Base-by-base conservation (phyloP, 2,113 vertebrate genomes). In the Rutilus rutilus region DNA sequence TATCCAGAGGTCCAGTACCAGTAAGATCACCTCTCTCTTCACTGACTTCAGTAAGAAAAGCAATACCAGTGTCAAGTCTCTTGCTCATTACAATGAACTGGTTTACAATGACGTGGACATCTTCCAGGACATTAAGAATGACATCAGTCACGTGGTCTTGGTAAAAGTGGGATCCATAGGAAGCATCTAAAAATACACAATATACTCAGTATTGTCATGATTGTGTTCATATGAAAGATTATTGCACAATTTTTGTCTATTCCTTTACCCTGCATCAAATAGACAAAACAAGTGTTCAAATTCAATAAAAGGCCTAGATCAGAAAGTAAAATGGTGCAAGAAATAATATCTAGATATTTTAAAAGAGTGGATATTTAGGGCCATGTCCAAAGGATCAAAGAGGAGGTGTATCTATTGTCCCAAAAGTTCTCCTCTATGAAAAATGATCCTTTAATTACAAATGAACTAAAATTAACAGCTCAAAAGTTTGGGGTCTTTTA, bases 91-190 rank as follows among this genome's bases (percentile, higher is more conserved):
- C 69, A 67, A 19, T 6, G 10, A 89, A 45, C 10, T 42, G 82
- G n/a, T 82, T 79, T 27, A 83, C 75, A 5, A 87, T 85, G 50
- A 67, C 54, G 3, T 89, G 86, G 67, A 89, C 50, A 57, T 89
- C 88, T 79, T 82, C 75, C 83, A 84, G 60, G 71, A 86, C 57
- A 60, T 74, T 86, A 78, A 59, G 27, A 27, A 87, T 45, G 59
- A 83, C 59, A 60, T 80, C 67, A 42, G 39, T 67, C 60, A 87
- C 25, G 6, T 50, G 50, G 77, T 73, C 50, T 39, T 59, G 50
- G 57, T 27, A 77, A 50, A 83, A 77, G 57, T 69, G 42, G 39
- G 25, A 33, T 79, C 73, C 79, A 64, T 15, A 8, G 21, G 67
- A 50, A 84, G 27, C 23, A 65, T 81, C 79, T 89, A 67, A 50